These are phyloP conservation scores for Leucosticte australis DNA, from an alignment of 2,113 vertebrate species.

Conservation along the genomic window DNA sequence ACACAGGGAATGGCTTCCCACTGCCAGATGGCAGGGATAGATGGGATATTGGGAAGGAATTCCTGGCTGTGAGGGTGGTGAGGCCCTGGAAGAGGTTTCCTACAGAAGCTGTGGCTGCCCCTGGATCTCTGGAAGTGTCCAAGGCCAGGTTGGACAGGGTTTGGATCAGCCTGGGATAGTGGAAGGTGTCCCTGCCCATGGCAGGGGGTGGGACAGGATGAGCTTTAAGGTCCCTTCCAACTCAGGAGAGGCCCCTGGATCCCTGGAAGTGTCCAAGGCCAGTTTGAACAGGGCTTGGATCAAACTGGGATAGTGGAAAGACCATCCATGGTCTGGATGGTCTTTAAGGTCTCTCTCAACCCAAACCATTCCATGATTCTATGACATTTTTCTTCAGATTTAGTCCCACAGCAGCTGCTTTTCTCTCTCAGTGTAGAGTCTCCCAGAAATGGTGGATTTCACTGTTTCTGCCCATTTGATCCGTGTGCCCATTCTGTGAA, in stretches of 20 bases:
- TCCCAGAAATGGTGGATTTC: background rate
- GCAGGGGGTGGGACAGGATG: background rate
- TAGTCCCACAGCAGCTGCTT: background rate
- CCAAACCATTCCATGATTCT: background rate
- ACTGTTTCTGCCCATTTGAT: background rate
- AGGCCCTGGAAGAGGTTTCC: rapidly evolving
- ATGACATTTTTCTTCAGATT: background rate
- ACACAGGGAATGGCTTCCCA: background rate
- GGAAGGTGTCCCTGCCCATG: background rate
- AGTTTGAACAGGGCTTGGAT: too few species aligned
- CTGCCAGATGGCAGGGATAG: rapidly evolving
- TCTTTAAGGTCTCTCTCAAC: background rate
- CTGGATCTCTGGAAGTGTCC: background rate
- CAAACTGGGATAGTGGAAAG: too few species aligned
- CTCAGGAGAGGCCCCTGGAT: too few species aligned
- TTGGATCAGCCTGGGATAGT: rapidly evolving
- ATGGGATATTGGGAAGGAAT: background rate
- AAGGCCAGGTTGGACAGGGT: rapidly evolving
- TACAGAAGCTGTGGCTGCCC: background rate
- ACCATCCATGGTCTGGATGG: too few species aligned
- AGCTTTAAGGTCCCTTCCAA: background rate
- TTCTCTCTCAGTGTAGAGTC: background rate
- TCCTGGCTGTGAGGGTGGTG: rapidly evolving
- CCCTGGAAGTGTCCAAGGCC: too few species aligned
- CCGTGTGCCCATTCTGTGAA: background rate